Evolutionary conservation across 2,888 invertebrate genomes (phyloP).

Genomic region (Epinotia nisella): DNA sequence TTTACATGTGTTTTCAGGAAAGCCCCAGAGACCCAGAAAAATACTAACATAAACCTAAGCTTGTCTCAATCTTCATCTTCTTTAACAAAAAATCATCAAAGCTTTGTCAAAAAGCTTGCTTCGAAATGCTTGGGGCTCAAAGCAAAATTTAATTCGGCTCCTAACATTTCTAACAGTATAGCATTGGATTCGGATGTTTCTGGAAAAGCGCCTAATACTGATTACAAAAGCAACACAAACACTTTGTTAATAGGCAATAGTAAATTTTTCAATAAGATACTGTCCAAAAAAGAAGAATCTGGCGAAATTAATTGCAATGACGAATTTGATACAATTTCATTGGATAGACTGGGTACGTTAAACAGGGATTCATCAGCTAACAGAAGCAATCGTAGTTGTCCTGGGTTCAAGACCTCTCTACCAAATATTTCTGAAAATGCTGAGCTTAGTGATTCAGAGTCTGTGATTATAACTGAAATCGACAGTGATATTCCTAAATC

Average conservation of each 20-base stretch:
- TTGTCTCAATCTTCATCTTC: slow-evolving; percentile 77
- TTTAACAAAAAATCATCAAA: slow-evolving; percentile 77
- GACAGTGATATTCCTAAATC: slow-evolving; percentile 56
- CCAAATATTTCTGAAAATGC: slow-evolving; percentile 81
- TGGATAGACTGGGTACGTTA: slow-evolving; percentile 74
- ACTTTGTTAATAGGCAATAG: slow-evolving; percentile 78
- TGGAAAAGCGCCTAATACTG: slow-evolving; percentile 65
- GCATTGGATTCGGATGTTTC: slow-evolving; percentile 69
- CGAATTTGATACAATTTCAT: slow-evolving; percentile 80
- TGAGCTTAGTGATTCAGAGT: slow-evolving; percentile 72
- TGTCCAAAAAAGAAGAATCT: slow-evolving; percentile 78
- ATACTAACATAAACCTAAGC: slow-evolving; percentile 76
- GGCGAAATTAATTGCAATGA: slow-evolving; percentile 78
- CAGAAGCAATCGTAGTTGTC: slow-evolving; percentile 79
- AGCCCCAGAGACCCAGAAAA: slow-evolving; percentile 80
- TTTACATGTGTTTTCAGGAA: slow-evolving; percentile 82
- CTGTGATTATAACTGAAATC: slow-evolving; percentile 59
- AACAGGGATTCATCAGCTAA: slow-evolving; percentile 77
- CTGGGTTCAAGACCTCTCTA: slow-evolving; percentile 78
- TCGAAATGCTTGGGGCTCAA: slow-evolving; percentile 82
- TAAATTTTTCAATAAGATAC: slow-evolving; percentile 75
- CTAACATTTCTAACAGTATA: slow-evolving; percentile 77
- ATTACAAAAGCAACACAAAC: slow-evolving; percentile 66
- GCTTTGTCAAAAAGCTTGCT: slow-evolving; percentile 83
- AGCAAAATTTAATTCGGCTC: slow-evolving; percentile 80